Evolutionary conservation across 2,797 vertebrate genomes (phyloP).

Genomic region (Diglossa cyanea): DNA sequence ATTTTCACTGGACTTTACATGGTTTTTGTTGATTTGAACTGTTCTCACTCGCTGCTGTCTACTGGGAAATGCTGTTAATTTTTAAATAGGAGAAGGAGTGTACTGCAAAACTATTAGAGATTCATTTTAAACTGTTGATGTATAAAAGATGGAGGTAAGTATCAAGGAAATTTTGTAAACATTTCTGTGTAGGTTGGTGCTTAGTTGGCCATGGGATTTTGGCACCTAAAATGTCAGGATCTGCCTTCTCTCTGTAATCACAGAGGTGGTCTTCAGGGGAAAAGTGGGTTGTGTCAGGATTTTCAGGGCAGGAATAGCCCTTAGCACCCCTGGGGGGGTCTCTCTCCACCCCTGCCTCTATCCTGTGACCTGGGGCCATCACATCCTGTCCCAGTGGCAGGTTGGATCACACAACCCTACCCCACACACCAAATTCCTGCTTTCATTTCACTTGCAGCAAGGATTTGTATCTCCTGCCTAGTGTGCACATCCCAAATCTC

Average conservation of each 20-base stretch:
- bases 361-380: accelerated
- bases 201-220: background rate
- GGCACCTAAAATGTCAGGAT: background rate
- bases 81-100: background rate
- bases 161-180: background rate
- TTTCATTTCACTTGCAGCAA: background rate
- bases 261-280: background rate
- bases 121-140: background rate
- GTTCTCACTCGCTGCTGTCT: background rate
- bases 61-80: background rate
- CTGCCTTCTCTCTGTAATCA: background rate
- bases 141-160: background rate
- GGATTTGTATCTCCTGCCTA: background rate
- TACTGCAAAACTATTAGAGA: background rate
- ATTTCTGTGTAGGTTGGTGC: background rate
- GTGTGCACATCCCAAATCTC: background rate
- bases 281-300: background rate
- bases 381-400: accelerated
- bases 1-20: background rate
- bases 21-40: background rate
- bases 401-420: background rate
- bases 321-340: accelerated
- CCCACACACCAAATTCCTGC: too few species aligned
- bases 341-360: background rate
- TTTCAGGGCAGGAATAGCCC: background rate